Base-by-base conservation (phyloP, 2,888 invertebrate species). In the Drosophila antonietae region DNA sequence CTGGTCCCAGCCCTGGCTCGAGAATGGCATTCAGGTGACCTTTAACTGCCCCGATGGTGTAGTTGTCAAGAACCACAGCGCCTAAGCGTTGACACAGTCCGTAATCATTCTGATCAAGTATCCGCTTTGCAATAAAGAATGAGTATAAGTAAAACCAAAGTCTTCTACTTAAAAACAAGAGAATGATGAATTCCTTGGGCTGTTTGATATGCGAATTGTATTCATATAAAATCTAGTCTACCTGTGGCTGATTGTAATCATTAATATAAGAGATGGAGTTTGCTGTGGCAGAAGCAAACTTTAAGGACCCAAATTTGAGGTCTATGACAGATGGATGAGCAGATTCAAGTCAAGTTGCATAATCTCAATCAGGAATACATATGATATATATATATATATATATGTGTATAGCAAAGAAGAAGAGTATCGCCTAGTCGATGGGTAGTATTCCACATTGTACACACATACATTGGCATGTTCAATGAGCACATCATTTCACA, bases 1-100 rank as follows among this genome's bases (percentile, higher is more conserved):
- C 55, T 80, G 72, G 78, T 74, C 62, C 2, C 85, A 75, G n/a
- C 58, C 83, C 31, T 86, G 81, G 86, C 33, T 79, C 37, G 53
- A 66, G 1, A 60, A 83, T 43, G 82, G 82, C 23, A 64, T 74
- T 46, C 53, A 80, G 60, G 78, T 84, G 6, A 81, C 78, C 18
- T 80, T 86, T 41, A 41, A 81, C 8, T 80, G 69, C 18, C 75
- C 75, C 47, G 75, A 80, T 0, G 78, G 79, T 5, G 65, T 75
- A 49, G 55, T 79, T 51, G 67, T 74, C 14, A 70, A 59, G 58
- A 80, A 60, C 8, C 81, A 82, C 63, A 70, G 68, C 61, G 74
- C 69, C 18, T 55, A 55, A 55, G 39, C 15, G 2, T 8, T 33
- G 20, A 33, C 4, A 15, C 1, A 9, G 7, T 1, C 18, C 7